Conservation (phyloP, 2,888 invertebrate genomes). For the Chrysomela aeneicollis region DNA sequence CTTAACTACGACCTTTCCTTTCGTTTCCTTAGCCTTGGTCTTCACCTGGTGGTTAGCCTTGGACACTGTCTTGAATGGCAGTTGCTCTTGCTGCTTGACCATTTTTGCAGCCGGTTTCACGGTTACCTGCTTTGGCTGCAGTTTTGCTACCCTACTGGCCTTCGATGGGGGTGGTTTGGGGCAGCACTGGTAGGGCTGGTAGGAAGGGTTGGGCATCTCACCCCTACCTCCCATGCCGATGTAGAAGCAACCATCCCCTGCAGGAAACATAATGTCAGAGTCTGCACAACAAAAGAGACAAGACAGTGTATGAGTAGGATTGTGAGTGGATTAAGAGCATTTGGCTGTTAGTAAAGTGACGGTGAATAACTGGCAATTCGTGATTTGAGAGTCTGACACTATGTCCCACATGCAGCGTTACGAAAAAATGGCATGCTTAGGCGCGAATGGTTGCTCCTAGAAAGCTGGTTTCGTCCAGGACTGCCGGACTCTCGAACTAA, state of each 20-base stretch:
- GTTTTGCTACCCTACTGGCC: constrained; percentile 82
- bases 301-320: constrained; percentile 33
- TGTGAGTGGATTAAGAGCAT: constrained; percentile 45
- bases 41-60: constrained; percentile 50
- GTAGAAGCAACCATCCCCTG: constrained; percentile 98
- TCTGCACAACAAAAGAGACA: constrained; percentile 52
- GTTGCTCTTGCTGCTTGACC: constrained; percentile 56
- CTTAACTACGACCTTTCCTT: constrained; percentile 62
- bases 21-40: constrained; percentile 29
- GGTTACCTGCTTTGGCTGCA: constrained; percentile 61
- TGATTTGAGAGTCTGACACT: constrained; percentile 62
- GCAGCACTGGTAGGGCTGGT: constrained; percentile 93
- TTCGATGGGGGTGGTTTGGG: constrained; percentile 84
- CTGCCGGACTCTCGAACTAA: constrained; percentile 44
- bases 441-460: constrained; percentile 54
- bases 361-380: constrained; percentile 43
- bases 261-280: constrained; percentile 82
- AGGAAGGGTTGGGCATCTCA: constrained; percentile 77
- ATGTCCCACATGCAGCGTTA: constrained; percentile 60
- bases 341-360: constrained; percentile 53
- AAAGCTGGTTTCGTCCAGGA: constrained; percentile 48
- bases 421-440: constrained; percentile 51
- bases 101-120: constrained; percentile 48
- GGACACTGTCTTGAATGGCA: constrained; percentile 59
- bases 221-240: constrained; percentile 91